Conservation (phyloP, 2,888 invertebrate species). For the Corbicula japonica region DNA sequence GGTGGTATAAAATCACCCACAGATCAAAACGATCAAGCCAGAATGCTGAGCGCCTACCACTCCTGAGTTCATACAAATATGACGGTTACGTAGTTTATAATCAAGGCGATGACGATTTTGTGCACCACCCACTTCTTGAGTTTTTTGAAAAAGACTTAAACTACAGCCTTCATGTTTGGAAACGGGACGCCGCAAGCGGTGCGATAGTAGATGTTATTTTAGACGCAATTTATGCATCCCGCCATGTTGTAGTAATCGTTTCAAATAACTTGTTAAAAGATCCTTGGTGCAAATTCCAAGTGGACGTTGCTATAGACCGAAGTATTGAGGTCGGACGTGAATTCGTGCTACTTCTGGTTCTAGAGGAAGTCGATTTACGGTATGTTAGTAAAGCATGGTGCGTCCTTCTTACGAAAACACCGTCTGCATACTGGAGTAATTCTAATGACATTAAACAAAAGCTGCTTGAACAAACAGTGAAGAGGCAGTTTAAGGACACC, state of each 20-base stretch:
- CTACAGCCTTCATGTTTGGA: slow-evolving; percentile 38
- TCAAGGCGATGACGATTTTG: slow-evolving; percentile 18
- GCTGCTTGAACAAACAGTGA: slow-evolving; percentile 30
- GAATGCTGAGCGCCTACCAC: slow-evolving; percentile 22
- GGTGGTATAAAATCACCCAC: slow-evolving; percentile 24
- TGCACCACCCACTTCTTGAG: slow-evolving; percentile 8
- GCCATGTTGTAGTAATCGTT: slow-evolving; percentile 32
- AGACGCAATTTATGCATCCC: slow-evolving; percentile 33
- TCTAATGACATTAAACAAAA: slow-evolving; percentile 21
- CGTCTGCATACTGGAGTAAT: slow-evolving; percentile 37
- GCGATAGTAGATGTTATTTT: slow-evolving; percentile 26
- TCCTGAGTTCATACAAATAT: background rate
- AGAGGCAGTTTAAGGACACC: slow-evolving; percentile 11
- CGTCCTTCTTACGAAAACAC: slow-evolving; percentile 35
- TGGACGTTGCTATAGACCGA: slow-evolving; percentile 38
- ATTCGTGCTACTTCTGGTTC: slow-evolving; percentile 20
- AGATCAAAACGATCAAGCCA: background rate
- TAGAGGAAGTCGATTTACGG: slow-evolving; percentile 37
- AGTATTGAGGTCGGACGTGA: slow-evolving; percentile 7
- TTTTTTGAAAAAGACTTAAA: slow-evolving; percentile 33
- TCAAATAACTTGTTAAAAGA: slow-evolving; percentile 36
- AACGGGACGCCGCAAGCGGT: slow-evolving; percentile 30
- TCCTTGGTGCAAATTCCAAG: slow-evolving; percentile 42
- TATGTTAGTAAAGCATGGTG: slow-evolving; percentile 50
- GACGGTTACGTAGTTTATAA: slow-evolving; percentile 43